phyloP scores from a whole-genome alignment of 2,113 vertebrate species.

The Patagioenas fasciata region DNA sequence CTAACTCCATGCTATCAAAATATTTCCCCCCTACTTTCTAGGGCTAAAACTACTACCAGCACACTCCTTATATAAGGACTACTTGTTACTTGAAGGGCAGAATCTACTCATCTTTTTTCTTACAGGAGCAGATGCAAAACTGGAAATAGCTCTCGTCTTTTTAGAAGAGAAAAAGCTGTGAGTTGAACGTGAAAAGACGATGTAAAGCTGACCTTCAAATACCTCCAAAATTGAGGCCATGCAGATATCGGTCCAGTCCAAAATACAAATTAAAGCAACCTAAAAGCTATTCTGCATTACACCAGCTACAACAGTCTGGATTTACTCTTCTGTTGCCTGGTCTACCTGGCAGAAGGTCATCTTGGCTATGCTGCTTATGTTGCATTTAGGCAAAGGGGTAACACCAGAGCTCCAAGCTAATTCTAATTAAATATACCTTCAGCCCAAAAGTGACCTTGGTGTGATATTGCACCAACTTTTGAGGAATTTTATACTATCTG shows the following conservation, averaged over 20 bases:
- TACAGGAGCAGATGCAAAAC: neutral
- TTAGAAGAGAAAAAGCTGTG: neutral
- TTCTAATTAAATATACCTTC: neutral
- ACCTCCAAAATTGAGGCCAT: neutral
- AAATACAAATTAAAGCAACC: neutral
- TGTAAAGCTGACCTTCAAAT: neutral
- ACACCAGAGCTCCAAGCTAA: neutral
- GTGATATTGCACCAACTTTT: neutral
- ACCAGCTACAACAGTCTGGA: neutral
- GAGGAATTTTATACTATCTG: neutral
- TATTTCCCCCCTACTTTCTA: neutral
- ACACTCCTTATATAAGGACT: neutral
- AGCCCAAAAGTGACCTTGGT: neutral
- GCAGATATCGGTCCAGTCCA: neutral
- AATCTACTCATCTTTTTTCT: neutral
- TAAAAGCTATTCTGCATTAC: neutral
- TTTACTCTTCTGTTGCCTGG: neutral
- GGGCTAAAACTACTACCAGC: neutral
- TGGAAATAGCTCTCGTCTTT: neutral
- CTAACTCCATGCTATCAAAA: neutral
- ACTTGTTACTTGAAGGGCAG: neutral
- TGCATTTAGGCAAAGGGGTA: neutral
- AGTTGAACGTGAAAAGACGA: neutral
- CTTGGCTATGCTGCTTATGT: neutral
- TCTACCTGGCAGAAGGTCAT: neutral